Conservation (phyloP, 2,113 vertebrate genomes). For the Semnornis frantzii region DNA sequence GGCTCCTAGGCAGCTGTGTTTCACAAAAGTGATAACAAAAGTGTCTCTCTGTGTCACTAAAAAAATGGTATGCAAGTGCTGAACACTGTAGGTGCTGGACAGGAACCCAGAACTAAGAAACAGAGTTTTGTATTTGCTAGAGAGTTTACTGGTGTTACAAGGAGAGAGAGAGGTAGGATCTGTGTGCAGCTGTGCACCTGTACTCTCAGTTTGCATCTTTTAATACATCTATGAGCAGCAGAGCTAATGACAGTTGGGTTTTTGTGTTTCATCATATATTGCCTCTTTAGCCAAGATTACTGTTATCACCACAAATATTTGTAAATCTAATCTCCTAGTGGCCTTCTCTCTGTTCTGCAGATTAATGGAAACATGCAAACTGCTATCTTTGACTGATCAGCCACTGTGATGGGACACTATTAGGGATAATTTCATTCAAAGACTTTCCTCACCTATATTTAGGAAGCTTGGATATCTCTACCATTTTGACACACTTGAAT, state of each 20-base stretch:
- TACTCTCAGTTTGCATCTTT: neutral
- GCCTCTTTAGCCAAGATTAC: neutral
- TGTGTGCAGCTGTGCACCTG: neutral
- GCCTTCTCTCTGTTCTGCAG: neutral
- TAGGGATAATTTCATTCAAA: neutral
- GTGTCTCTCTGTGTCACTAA: neutral
- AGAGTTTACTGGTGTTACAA: neutral
- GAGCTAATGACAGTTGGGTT: neutral
- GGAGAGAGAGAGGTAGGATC: neutral
- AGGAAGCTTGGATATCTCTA: neutral
- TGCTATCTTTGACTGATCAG: neutral
- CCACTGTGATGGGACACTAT: neutral
- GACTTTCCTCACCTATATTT: neutral
- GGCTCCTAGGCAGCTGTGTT: neutral
- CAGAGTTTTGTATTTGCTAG: neutral
- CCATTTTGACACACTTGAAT: neutral
- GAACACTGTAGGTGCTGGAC: neutral
- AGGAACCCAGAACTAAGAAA: neutral
- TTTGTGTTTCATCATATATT: neutral
- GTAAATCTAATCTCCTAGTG: neutral
- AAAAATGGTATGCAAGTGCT: neutral
- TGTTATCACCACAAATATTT: neutral
- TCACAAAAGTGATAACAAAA: neutral
- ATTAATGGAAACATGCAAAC: neutral
- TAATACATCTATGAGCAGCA: neutral